Conservation (phyloP, 1,140 invertebrate genomes). For the Akabosia matsudoensis region DNA sequence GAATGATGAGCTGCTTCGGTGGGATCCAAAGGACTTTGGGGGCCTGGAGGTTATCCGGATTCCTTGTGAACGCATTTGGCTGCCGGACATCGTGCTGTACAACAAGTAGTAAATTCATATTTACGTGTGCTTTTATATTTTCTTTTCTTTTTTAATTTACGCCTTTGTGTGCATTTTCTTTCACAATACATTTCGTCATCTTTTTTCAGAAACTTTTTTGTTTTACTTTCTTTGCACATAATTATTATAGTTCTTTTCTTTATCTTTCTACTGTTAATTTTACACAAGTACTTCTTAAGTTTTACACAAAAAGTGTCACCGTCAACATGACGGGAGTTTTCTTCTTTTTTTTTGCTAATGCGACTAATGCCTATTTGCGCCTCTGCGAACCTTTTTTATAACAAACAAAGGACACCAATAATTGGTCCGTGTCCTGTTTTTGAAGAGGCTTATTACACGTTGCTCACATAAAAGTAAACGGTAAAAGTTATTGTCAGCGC, state of each 20-base stretch:
- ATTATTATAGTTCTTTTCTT: too few species aligned
- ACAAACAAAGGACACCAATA: too few species aligned
- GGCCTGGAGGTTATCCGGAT: constrained; percentile 56
- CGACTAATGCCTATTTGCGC: too few species aligned
- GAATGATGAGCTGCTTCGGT: constrained; percentile 57
- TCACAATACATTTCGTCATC: not conserved
- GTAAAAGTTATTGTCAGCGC: not conserved
- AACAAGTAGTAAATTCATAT: constrained; percentile 54
- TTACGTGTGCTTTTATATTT: not conserved
- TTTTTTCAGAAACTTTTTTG: too few species aligned
- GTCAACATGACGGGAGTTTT: too few species aligned
- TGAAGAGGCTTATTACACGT: too few species aligned
- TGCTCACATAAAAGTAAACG: not conserved
- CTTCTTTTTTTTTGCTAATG: too few species aligned
- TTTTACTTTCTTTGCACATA: too few species aligned
- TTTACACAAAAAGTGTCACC: too few species aligned
- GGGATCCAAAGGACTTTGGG: constrained; percentile 57
- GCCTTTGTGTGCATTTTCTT: not conserved
- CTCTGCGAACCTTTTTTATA: too few species aligned
- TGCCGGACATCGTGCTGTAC: constrained; percentile 61
- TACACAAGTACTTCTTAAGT: too few species aligned
- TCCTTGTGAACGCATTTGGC: constrained; percentile 58
- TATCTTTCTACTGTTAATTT: too few species aligned
- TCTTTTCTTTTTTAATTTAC: not conserved
- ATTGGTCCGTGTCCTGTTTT: not conserved